Evolutionary conservation across 92 coral and sea anemone species (phyloP).

Genomic region (Porites evermanni): DNA sequence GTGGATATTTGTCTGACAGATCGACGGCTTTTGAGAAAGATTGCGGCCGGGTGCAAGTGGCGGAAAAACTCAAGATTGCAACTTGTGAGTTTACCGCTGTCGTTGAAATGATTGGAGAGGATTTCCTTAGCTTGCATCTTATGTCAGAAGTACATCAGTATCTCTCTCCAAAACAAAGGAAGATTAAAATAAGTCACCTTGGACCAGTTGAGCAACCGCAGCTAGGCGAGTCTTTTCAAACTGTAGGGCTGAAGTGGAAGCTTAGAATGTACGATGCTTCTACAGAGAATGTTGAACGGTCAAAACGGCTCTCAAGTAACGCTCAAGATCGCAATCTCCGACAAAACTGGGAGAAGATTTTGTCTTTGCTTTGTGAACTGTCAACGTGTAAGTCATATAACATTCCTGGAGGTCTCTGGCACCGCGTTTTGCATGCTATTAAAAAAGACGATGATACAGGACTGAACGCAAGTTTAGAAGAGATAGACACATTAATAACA

Average conservation of each 20-base stretch:
- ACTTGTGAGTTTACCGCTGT: conserved; percentile 41
- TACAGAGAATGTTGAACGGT: conserved; percentile 1
- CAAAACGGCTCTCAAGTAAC: neutral
- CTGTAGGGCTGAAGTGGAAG: conserved; percentile 40
- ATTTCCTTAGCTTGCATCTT: conserved; percentile 43
- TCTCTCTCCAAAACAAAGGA: conserved; percentile 31
- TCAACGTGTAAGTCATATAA: neutral
- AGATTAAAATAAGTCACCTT: conserved; percentile 50
- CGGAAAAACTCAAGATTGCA: conserved; percentile 33
- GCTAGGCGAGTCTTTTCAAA: neutral
- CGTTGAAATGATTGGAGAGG: conserved; percentile 41
- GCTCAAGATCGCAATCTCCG: conserved; percentile 11
- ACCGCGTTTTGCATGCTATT: conserved; percentile 49
- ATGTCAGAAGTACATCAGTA: conserved; percentile 35
- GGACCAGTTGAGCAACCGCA: conserved; percentile 65
- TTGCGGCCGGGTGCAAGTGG: conserved; percentile 49
- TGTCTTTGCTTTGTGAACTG: neutral
- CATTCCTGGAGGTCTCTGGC: conserved; percentile 41
- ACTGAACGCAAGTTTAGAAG: neutral
- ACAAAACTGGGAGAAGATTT: conserved; percentile 28
- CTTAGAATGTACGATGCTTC: conserved; percentile 53
- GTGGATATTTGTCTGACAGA: conserved; percentile 58
- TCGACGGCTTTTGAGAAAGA: conserved; percentile 57
- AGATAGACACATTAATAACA: neutral
- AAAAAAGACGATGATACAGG: conserved; percentile 1